phyloP scores from a whole-genome alignment of 2,888 invertebrate genomes.

The Pandemis cinnamomeana region DNA sequence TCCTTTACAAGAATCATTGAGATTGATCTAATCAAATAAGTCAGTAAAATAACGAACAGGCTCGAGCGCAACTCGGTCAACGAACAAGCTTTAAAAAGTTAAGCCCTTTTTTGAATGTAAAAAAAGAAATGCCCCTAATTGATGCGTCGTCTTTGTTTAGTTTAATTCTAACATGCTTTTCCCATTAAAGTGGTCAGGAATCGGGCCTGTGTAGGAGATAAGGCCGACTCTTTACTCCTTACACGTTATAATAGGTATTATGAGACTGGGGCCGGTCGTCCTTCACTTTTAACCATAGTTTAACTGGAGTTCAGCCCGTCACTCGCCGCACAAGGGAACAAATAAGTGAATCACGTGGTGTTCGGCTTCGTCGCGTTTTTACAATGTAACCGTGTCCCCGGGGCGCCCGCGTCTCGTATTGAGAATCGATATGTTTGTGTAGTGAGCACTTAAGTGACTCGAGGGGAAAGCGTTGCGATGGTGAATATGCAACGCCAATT shows the following conservation, averaged over 20 bases:
- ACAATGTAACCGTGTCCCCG: constrained; percentile 76
- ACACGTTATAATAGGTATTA: constrained; percentile 80
- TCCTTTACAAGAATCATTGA: constrained; percentile 79
- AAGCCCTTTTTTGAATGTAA: constrained; percentile 73
- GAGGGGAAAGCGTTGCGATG: constrained; percentile 76
- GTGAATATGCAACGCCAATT: constrained; percentile 76
- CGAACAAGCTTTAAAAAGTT: constrained; percentile 79
- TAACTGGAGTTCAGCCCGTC: constrained; percentile 63
- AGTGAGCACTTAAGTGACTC: constrained; percentile 82
- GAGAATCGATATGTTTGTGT: constrained; percentile 81
- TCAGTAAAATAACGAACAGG: constrained; percentile 76
- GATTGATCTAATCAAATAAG: constrained; percentile 82
- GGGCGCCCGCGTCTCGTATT: constrained; percentile 71
- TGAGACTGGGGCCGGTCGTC: constrained; percentile 66
- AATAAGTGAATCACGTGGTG: constrained; percentile 74
- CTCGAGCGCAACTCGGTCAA: constrained; percentile 73
- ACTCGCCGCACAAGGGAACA: constrained; percentile 66
- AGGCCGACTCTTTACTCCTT: constrained; percentile 82
- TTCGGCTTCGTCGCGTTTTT: constrained; percentile 73
- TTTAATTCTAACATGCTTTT: constrained; percentile 85
- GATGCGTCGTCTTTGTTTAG: constrained; percentile 86
- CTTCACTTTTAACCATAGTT: constrained; percentile 72
- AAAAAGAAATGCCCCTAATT: constrained; percentile 79
- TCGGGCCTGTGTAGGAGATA: constrained; percentile 78
- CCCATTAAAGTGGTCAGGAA: constrained; percentile 85